Evolutionary conservation across 2,797 vertebrate species (phyloP).

Genomic region (Enteromius afrohamiltoni): DNA sequence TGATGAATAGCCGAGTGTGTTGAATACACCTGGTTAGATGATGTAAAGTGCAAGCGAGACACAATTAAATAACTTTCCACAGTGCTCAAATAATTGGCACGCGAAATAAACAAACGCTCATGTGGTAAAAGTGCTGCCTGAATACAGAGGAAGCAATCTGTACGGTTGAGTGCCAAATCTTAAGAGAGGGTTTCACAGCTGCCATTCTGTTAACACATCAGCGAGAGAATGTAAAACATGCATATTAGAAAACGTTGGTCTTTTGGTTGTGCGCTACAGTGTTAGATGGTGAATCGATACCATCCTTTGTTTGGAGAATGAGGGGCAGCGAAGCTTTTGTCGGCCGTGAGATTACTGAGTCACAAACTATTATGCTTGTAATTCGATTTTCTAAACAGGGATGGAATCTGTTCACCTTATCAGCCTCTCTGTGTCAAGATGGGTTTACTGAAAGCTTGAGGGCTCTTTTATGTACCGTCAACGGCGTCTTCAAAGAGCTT

Average conservation of each 20-base stretch:
- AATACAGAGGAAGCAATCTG: neutral
- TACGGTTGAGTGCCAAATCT: neutral
- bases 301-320: neutral
- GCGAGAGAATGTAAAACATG: neutral
- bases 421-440: constrained; percentile 22
- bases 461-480: constrained; percentile 35
- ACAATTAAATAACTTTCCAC: constrained; percentile 31
- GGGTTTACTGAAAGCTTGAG: constrained; percentile 28
- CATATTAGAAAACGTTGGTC: neutral
- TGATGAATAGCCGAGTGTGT: neutral
- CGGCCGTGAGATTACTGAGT: neutral
- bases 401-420: constrained; percentile 44
- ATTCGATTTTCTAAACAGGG: constrained; percentile 39
- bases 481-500: constrained; percentile 39
- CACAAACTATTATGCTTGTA: constrained; percentile 38
- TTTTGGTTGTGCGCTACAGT: neutral
- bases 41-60: neutral
- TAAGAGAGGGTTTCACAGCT: neutral
- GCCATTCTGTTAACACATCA: neutral
- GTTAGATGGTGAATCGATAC: neutral
- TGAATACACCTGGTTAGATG: neutral
- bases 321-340: neutral
- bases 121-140: constrained; percentile 6
- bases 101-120: constrained; percentile 45
- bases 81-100: constrained; percentile 24